Evolutionary conservation across 2,797 vertebrate species (phyloP), one percentile per base, ranked within the genome.

Genomic region (Rhinichthys osculus): DNA sequence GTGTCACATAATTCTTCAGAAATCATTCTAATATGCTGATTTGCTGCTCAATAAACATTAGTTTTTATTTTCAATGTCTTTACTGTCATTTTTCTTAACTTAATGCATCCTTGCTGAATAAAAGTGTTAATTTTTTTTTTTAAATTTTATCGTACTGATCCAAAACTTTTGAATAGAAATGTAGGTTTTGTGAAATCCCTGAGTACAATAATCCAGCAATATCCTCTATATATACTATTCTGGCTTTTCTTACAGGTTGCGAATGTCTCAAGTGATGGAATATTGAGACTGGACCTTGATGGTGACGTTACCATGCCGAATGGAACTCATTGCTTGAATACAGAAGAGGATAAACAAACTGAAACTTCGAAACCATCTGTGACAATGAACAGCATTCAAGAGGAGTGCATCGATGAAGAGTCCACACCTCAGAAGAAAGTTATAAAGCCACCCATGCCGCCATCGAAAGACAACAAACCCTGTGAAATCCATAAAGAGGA

Each of bases 261-360:
- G 64, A 95, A 40, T 2, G 89, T 95, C 42, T 95, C 96, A 9
- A 96, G 95, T n/a, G 97, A 98, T 17, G 97, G 97, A 10, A 94
- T 97, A 89, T 90, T 94, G 64, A 95, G 96, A 83, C 92, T 98
- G 83, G 97, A 98, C 89, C 95, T 98, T 14, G 97, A 97, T 72
- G 89, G 94, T 71, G 93, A 94, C 0, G 92, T 96, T 80, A 91
- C 88, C 0, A 93, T 95, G 74, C 93, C 94, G 0, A 96, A 96
- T 35, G 95, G 91, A 80, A 93, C 92, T 3, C 84, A 90, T 78
- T 44, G 78, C 27, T 33, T 73, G 42, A 33, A 88, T 50, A 87
- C 81, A 5, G 91, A 94, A 76, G 88, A 81, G 38, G 85, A 82
- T 17, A 87, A 89, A 82, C 88, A 88, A 19, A 92, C 90, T 78